Evolutionary conservation across 2,888 invertebrate genomes (phyloP).

Genomic region (Agrilus mali): DNA sequence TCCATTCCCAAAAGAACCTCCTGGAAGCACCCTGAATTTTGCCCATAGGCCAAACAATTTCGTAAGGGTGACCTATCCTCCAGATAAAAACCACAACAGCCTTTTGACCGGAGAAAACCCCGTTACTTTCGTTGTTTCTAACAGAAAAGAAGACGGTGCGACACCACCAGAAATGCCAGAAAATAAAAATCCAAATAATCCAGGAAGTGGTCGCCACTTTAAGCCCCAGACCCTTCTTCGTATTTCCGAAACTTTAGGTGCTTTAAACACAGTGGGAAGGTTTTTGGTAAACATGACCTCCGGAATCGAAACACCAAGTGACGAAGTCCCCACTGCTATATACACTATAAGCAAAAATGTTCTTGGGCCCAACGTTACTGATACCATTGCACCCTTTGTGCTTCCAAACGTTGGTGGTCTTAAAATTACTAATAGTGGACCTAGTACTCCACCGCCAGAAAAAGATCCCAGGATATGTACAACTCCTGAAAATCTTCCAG

Average conservation of each 20-base stretch:
- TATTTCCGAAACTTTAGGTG: slow-evolving; percentile 55
- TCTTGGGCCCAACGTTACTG: slow-evolving; percentile 64
- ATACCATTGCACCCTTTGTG: slow-evolving; percentile 59
- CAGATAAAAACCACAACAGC: slow-evolving; percentile 1
- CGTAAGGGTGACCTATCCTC: background rate
- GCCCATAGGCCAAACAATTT: too few relatives aligned
- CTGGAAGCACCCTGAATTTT: too few relatives aligned
- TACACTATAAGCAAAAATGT: slow-evolving; percentile 73
- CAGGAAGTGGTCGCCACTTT: slow-evolving; percentile 27
- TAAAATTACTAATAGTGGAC: slow-evolving; percentile 19
- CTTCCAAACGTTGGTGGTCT: slow-evolving; percentile 16
- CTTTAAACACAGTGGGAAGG: slow-evolving; percentile 74
- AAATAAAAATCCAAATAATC: slow-evolving; percentile 10
- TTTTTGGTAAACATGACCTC: slow-evolving; percentile 74
- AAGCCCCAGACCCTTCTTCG: slow-evolving; percentile 34
- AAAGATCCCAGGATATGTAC: slow-evolving; percentile 56
- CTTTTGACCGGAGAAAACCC: background rate
- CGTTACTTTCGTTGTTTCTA: background rate
- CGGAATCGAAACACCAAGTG: slow-evolving; percentile 31
- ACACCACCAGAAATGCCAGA: background rate
- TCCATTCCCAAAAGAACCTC: too few relatives aligned
- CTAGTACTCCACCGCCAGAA: slow-evolving; percentile 33
- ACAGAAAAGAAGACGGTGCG: background rate
- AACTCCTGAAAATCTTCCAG: slow-evolving; percentile 67
- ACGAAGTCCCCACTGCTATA: slow-evolving; percentile 57